Evolutionary conservation across 2,797 vertebrate species (phyloP).

Genomic region (Lagodon rhomboides): DNA sequence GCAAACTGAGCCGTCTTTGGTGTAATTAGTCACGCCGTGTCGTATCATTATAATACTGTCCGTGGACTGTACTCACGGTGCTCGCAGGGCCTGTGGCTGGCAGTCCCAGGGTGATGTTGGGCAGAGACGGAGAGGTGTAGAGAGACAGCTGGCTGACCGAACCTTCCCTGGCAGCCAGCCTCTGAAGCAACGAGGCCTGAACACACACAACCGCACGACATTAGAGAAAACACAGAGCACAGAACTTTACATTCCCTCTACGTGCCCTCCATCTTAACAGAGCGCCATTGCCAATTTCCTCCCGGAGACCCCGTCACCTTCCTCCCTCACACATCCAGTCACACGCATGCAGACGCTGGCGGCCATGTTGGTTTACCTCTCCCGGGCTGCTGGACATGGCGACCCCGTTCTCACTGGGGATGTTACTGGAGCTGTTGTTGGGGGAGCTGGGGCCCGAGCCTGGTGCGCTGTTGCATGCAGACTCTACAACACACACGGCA

Average conservation of each 20-base stretch:
- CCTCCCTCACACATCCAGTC: constrained; percentile 4
- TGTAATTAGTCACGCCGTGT: neutral
- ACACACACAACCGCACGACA: constrained; percentile 35
- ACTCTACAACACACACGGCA: constrained; percentile 85
- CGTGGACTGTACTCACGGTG: constrained; percentile 83
- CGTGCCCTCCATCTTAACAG: neutral
- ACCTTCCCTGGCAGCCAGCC: constrained; percentile 90
- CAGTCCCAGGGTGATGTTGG: constrained; percentile 97
- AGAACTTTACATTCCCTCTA: neutral
- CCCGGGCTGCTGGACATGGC: constrained; percentile 87
- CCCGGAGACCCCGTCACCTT: constrained; percentile 15
- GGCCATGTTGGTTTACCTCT: constrained; percentile 87
- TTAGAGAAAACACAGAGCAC: constrained; percentile 19
- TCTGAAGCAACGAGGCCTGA: constrained; percentile 92
- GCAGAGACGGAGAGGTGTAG: constrained; percentile 97
- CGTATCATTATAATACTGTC: neutral
- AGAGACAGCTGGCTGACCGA: constrained; percentile 94
- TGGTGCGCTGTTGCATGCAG: constrained; percentile 96
- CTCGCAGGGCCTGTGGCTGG: constrained; percentile 92
- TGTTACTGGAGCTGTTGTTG: constrained; percentile 97
- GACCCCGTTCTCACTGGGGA: constrained; percentile 94
- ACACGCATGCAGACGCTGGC: neutral
- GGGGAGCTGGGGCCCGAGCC: constrained; percentile 98
- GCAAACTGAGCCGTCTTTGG: constrained; percentile 2
- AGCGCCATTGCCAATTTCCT: constrained; percentile 34